Conservation (phyloP, 2,797 vertebrate species). For the Champsocephalus esox region DNA sequence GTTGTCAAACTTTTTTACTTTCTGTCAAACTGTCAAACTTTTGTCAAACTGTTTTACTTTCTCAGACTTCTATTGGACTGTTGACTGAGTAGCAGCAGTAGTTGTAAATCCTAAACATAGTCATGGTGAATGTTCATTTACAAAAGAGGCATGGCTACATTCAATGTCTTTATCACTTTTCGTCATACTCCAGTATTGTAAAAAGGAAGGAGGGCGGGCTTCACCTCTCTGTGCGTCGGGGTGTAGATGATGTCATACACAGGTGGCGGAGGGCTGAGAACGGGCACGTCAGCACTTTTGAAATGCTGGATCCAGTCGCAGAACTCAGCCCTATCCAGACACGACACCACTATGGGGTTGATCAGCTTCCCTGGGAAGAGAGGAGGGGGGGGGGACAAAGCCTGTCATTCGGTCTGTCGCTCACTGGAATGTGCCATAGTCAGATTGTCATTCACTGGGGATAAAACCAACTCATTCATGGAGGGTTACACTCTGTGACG, state of each 20-base stretch:
- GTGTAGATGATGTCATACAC: slow-evolving; percentile 91
- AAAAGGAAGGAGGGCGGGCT: slow-evolving; percentile 24
- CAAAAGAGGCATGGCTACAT: slow-evolving; percentile 15
- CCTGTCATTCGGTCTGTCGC: slow-evolving; percentile 66
- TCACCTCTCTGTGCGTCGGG: slow-evolving; percentile 84
- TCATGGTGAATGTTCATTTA: slow-evolving; percentile 16
- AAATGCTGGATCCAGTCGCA: slow-evolving; percentile 87
- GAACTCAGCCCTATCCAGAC: slow-evolving; percentile 81
- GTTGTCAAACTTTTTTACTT: neutral
- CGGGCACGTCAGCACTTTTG: slow-evolving; percentile 83
- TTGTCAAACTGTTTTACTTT: neutral
- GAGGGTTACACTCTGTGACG: slow-evolving; percentile 69
- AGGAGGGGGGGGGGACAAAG: slow-evolving; percentile 65
- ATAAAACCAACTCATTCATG: slow-evolving; percentile 78
- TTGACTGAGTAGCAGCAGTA: neutral
- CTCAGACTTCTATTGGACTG: rapidly evolving
- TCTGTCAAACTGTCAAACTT: neutral
- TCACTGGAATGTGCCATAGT: slow-evolving; percentile 78
- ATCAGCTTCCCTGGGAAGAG: slow-evolving; percentile 85
- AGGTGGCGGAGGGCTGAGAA: slow-evolving; percentile 84
- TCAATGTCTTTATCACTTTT: slow-evolving; percentile 10
- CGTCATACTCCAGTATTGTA: slow-evolving; percentile 14
- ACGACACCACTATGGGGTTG: slow-evolving; percentile 88
- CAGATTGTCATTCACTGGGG: slow-evolving; percentile 72
- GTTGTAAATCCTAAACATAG: slow-evolving; percentile 12